phyloP scores from a whole-genome alignment of 2,113 vertebrate species.

The Brachirus orientalis region DNA sequence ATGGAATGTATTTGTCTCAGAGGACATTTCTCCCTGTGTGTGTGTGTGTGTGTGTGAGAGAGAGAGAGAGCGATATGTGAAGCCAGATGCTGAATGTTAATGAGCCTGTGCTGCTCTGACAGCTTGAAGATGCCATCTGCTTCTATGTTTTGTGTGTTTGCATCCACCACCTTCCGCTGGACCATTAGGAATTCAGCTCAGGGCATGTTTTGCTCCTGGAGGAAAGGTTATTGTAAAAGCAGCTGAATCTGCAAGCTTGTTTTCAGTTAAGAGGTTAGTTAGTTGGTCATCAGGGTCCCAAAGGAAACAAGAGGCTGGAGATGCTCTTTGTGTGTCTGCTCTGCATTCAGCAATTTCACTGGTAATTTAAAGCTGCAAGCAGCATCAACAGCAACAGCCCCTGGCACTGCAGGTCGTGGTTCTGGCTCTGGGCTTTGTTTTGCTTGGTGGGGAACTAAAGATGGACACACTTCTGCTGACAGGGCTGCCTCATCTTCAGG shows the following conservation, averaged over 20 bases:
- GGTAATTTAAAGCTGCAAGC: slow-evolving; percentile 41
- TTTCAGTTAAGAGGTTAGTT: slow-evolving; percentile 34
- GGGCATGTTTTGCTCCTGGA: slow-evolving; percentile 29
- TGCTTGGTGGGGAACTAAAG: too few relatives aligned
- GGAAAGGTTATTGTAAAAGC: slow-evolving; percentile 39
- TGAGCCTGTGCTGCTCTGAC: slow-evolving; percentile 46
- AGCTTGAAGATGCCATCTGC: slow-evolving; percentile 16
- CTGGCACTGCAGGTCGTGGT: neutral
- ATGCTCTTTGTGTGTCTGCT: slow-evolving; percentile 5
- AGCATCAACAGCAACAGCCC: neutral
- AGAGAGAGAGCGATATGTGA: too few relatives aligned
- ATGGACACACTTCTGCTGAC: too few relatives aligned
- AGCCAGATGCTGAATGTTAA: slow-evolving; percentile 62
- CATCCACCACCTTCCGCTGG: neutral
- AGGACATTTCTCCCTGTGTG: slow-evolving; percentile 19
- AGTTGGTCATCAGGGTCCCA: slow-evolving; percentile 30
- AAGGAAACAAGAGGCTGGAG: slow-evolving; percentile 20
- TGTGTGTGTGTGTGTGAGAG: slow-evolving; percentile 14
- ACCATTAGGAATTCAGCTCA: slow-evolving; percentile 45
- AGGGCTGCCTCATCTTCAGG: too few relatives aligned
- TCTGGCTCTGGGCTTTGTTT: too few relatives aligned
- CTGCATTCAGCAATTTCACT: slow-evolving; percentile 24
- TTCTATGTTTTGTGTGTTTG: slow-evolving; percentile 10
- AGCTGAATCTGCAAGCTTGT: slow-evolving; percentile 50
- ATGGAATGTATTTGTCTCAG: slow-evolving; percentile 2